These are phyloP conservation scores for Salminus brasiliensis DNA, from an alignment of 2,113 vertebrate species.

Conservation along the genomic window DNA sequence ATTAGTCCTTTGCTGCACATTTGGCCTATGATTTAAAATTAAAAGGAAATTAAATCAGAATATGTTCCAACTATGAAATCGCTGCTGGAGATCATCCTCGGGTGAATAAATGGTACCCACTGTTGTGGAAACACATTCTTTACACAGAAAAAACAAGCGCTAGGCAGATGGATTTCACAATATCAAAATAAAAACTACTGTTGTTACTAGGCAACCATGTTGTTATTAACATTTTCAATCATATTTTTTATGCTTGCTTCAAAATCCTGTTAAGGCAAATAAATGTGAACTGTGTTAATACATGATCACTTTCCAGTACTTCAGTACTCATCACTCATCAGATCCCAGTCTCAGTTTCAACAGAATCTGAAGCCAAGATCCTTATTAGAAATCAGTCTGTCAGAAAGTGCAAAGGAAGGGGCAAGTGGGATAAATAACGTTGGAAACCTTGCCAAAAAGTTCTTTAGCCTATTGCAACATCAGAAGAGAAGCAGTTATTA, in stretches of 20 bases:
- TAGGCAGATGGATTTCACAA: conserved; percentile 34
- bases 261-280: neutral
- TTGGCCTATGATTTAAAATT: neutral
- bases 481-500: neutral
- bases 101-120: neutral
- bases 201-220: conserved; percentile 24
- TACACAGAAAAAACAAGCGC: neutral
- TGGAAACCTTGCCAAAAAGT: neutral
- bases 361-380: neutral
- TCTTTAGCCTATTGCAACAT: neutral
- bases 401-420: neutral
- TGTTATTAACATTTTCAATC: neutral
- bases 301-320: neutral
- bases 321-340: conserved; percentile 1
- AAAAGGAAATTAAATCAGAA: neutral
- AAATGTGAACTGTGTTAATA: neutral
- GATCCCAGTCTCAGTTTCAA: neutral
- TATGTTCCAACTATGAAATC: neutral
- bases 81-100: neutral
- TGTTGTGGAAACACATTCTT: conserved; percentile 7
- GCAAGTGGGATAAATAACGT: neutral
- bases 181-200: conserved; percentile 26
- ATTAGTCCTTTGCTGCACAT: conserved; percentile 23
- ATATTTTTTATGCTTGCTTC: conserved; percentile 7
- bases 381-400: neutral